phyloP scores from a whole-genome alignment of 2,113 vertebrate genomes.

The Brachypteracias leptosomus region DNA sequence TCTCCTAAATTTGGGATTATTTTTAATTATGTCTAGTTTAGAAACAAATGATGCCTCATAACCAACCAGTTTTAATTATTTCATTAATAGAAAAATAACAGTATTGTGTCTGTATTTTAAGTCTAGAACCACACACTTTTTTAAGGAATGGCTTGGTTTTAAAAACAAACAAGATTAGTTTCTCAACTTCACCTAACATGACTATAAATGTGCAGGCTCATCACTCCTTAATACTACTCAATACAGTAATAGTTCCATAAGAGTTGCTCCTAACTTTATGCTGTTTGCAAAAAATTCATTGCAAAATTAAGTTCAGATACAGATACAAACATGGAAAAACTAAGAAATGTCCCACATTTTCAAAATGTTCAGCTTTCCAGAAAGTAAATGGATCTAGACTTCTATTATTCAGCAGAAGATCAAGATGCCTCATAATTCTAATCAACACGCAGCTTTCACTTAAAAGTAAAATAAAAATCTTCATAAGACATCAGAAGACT shows the following conservation, averaged over 20 bases:
- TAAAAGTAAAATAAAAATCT: background rate
- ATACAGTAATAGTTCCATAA: background rate
- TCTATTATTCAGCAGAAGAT: background rate
- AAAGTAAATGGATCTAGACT: background rate
- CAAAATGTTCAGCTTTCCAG: background rate
- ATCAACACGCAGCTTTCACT: background rate
- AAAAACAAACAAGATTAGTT: background rate
- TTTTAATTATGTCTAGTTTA: background rate
- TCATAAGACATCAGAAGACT: background rate
- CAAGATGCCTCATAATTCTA: background rate
- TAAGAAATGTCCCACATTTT: background rate
- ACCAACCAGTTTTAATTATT: background rate
- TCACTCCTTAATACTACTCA: background rate
- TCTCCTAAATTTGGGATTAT: background rate
- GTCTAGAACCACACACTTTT: background rate
- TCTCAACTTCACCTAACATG: background rate
- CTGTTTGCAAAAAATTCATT: background rate
- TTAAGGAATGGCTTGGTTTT: background rate
- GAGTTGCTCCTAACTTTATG: background rate
- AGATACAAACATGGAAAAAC: background rate
- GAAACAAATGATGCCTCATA: background rate
- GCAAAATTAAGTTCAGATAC: background rate
- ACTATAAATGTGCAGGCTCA: background rate
- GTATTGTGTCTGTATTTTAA: background rate
- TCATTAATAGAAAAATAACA: background rate